A percentile compares a stretch with the other conserved stretches of the same genome.
These are phyloP conservation scores for Coregonus sp. DNA, from an alignment of 2,797 vertebrate species.

Conservation along the genomic window DNA sequence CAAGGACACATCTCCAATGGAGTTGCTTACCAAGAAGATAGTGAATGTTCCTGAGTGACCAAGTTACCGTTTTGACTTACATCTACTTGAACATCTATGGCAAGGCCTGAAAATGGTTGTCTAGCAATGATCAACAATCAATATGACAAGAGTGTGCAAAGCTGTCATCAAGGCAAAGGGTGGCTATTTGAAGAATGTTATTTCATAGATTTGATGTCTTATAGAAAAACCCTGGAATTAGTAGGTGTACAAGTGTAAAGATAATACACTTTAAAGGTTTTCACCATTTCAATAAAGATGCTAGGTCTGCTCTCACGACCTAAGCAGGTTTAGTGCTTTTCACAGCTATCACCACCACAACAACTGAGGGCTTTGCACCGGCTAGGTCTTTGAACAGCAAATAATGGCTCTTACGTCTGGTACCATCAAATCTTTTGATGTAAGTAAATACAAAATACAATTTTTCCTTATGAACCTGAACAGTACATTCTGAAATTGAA, in stretches of 20 bases:
- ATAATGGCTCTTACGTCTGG: neutral
- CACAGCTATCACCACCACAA: conserved; percentile 32
- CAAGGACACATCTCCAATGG: too few relatives aligned
- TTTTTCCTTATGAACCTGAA: neutral
- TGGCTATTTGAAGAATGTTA: too few relatives aligned
- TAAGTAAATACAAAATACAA: neutral
- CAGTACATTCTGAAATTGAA: neutral
- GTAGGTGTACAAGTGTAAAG: conserved; percentile 23
- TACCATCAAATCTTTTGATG: neutral
- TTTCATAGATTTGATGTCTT: too few relatives aligned
- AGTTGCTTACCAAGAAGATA: too few relatives aligned
- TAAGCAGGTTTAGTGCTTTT: conserved; percentile 58
- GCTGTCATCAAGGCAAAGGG: too few relatives aligned
- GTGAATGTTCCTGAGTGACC: too few relatives aligned
- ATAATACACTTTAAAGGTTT: conserved; percentile 76
- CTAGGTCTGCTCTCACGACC: conserved; percentile 50
- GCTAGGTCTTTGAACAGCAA: conserved; percentile 21
- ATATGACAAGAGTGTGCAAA: too few relatives aligned
- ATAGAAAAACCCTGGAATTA: too few relatives aligned
- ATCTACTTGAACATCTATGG: too few relatives aligned
- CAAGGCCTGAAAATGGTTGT: too few relatives aligned
- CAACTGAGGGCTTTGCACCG: conserved; percentile 4
- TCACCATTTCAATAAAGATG: conserved; percentile 68
- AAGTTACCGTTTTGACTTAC: too few relatives aligned
- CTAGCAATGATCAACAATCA: too few relatives aligned